Evolutionary conservation across 2,888 invertebrate species (phyloP), one percentile per base, ranked within the genome.

Genomic region (Caenorhabditis virilis): DNA sequence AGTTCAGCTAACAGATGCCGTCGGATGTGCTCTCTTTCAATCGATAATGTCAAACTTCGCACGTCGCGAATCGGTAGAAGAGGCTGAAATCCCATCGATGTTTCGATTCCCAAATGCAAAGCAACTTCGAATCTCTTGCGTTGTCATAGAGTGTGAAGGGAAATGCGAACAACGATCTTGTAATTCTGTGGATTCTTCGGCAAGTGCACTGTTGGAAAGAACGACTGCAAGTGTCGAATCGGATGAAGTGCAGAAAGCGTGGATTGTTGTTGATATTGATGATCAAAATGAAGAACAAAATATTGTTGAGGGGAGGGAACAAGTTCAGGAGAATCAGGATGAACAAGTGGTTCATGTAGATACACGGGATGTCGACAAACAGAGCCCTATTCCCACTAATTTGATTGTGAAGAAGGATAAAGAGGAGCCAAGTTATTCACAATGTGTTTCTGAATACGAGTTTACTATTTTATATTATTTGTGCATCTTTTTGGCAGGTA

Each of bases 61-160:
- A 11, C 23, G 68, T n/a, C 25, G 51, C 30, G 64, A 57, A 41
- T 61, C 52, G 11, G 68, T 59, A 6, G 64, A 64, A 43, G 64
- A 64, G 35, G 64, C 71, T 15, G 52, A 55, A 22, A 58, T 71
- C 15, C 71, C 67, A 6, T 71, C 71, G 46, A 71, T 71, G 71
- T 71, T 71, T 49, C 65, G 71, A 1, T 71, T 71, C 27, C 68
- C 71, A 3, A 47, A 56, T 23, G 49, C 61, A 11, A 58, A 55
- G 23, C 47, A 55, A 30, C 45, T 71, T 2, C 41, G 49, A 13
- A 36, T 71, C 16, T 51, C 57, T 11, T 71, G 70, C 30, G 50
- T 46, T 6, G 64, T 71, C 13, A 55, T 49, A 1, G 55, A 61
- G 2, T 71, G 70, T 43, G 67, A 67, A 22, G 67, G 64, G 9